phyloP scores from a whole-genome alignment of 2,888 invertebrate genomes.

The Brenthis ino region DNA sequence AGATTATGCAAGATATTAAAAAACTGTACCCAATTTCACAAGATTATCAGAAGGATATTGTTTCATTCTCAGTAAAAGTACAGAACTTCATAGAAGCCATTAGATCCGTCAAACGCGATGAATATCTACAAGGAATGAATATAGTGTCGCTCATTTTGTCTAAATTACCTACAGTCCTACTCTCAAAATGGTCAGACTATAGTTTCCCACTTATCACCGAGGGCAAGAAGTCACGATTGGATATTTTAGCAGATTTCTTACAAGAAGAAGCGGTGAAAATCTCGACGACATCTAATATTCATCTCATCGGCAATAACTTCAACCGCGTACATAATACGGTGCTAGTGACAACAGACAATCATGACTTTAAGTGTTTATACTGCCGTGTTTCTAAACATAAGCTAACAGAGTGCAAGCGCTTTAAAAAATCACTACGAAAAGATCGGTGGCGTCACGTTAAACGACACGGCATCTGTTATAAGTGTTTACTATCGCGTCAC shows the following conservation, averaged over 20 bases:
- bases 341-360: no score
- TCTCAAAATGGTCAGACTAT: slow-evolving; percentile 45
- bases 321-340: no score
- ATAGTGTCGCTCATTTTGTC: slow-evolving; percentile 33
- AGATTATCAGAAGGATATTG: slow-evolving; percentile 41
- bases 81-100: slow-evolving; percentile 40
- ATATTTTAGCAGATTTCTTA: slow-evolving; percentile 41
- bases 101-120: slow-evolving; percentile 31
- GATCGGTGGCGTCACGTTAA: slow-evolving; percentile 35
- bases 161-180: slow-evolving; percentile 38
- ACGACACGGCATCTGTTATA: slow-evolving; percentile 34
- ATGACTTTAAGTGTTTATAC: slow-evolving; percentile 18
- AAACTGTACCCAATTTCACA: slow-evolving; percentile 35
- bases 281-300: no score
- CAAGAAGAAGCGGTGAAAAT: slow-evolving; percentile 38
- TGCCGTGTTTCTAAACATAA: slow-evolving; percentile 30
- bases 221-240: slow-evolving; percentile 32
- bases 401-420: slow-evolving; percentile 36
- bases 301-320: no score
- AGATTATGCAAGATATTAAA: slow-evolving; percentile 38
- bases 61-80: slow-evolving; percentile 40
- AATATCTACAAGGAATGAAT: slow-evolving; percentile 32
- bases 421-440: slow-evolving; percentile 40
- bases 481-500: slow-evolving; percentile 37
- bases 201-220: slow-evolving; percentile 36